Percentiles rank a stretch among this genome's conserved stretches.
Conservation (phyloP, 2,113 vertebrate genomes). For the Origma solitaria region DNA sequence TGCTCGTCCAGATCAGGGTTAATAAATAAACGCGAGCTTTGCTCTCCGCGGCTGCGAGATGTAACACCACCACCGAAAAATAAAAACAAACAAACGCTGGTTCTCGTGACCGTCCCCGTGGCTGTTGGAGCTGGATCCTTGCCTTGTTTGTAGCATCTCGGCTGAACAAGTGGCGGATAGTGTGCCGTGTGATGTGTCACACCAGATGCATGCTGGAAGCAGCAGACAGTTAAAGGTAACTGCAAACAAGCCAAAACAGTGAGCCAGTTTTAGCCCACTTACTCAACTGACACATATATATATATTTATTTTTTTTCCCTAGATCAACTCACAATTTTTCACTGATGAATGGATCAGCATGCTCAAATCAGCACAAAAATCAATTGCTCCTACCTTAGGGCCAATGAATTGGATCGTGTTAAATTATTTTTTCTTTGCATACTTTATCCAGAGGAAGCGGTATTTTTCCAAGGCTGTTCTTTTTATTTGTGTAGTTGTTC, state of each 20-base stretch:
- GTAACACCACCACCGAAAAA: too few relatives aligned
- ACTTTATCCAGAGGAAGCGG: neutral
- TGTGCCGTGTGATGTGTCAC: neutral
- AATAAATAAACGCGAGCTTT: rapidly evolving
- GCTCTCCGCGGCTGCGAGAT: neutral
- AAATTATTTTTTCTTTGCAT: neutral
- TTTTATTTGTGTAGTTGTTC: neutral
- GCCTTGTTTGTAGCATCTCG: neutral
- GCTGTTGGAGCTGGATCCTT: neutral
- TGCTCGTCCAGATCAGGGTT: rapidly evolving
- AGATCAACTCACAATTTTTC: neutral
- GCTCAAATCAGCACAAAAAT: neutral
- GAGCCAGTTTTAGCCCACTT: neutral
- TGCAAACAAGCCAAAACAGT: neutral
- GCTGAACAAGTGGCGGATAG: neutral
- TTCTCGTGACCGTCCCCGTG: rapidly evolving
- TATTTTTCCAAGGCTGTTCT: neutral
- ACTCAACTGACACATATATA: neutral
- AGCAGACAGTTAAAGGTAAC: neutral
- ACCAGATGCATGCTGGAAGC: neutral
- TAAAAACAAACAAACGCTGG: rapidly evolving
- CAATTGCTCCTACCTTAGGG: neutral
- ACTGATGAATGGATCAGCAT: neutral
- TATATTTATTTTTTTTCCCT: neutral
- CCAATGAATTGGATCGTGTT: neutral